These are phyloP conservation scores for Oreochromis grahami DNA, from an alignment of 2,797 vertebrate genomes.

Conservation along the genomic window DNA sequence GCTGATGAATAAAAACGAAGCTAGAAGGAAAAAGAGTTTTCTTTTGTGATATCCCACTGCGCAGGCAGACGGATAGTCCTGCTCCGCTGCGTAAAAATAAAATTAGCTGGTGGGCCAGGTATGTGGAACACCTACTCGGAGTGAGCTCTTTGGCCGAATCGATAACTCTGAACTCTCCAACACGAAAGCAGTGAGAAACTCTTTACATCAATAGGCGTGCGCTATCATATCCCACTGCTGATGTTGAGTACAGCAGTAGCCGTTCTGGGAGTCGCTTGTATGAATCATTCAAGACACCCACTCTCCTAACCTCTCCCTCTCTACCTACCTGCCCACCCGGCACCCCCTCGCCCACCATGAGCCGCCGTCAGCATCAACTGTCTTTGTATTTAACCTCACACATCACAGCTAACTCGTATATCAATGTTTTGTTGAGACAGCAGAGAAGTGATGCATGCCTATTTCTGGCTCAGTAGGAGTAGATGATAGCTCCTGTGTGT, in stretches of 20 bases:
- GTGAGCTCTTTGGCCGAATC: slow-evolving; percentile 45
- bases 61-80: slow-evolving; percentile 1
- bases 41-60: slow-evolving; percentile 19
- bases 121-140: slow-evolving; percentile 53
- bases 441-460: slow-evolving; percentile 38
- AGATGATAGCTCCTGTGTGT: slow-evolving; percentile 21
- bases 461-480: slow-evolving; percentile 61
- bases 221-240: slow-evolving; percentile 40
- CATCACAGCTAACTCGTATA: slow-evolving; percentile 68
- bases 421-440: slow-evolving; percentile 61
- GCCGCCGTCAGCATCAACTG: slow-evolving; percentile 47
- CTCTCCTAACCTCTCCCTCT: slow-evolving; percentile 60
- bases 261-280: slow-evolving; percentile 38
- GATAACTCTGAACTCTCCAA: slow-evolving; percentile 62
- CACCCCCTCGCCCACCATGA: slow-evolving; percentile 43
- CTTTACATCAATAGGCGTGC: slow-evolving; percentile 44
- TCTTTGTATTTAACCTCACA: slow-evolving; percentile 73
- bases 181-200: slow-evolving; percentile 44
- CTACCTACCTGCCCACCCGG: slow-evolving; percentile 41
- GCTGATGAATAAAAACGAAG: slow-evolving; percentile 17
- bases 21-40: not conserved
- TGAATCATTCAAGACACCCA: slow-evolving; percentile 72
- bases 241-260: slow-evolving; percentile 26
- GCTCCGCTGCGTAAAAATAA: slow-evolving; percentile 48
- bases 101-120: slow-evolving; percentile 43